These are phyloP conservation scores for Bovichtus diacanthus DNA, from an alignment of 2,797 vertebrate genomes.

Conservation along the genomic window DNA sequence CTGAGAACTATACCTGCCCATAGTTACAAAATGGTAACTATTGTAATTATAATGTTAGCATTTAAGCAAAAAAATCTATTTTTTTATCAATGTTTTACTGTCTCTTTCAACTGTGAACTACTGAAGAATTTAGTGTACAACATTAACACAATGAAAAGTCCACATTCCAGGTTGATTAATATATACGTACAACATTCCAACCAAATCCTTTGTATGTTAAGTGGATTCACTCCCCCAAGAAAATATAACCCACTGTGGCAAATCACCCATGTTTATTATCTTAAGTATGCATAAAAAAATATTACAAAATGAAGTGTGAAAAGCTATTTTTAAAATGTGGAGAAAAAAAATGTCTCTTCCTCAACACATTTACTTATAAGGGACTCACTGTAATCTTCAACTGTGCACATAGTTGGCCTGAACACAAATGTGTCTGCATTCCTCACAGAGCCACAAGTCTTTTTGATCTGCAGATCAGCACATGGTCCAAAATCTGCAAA, in stretches of 20 bases:
- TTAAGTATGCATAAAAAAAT: not conserved
- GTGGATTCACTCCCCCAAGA: not conserved
- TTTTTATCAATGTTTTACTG: not conserved
- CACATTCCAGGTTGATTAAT: not conserved
- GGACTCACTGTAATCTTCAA: constrained; percentile 17
- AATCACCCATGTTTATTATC: not conserved
- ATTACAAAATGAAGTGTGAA: not conserved
- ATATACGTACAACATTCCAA: not conserved
- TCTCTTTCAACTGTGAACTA: not conserved
- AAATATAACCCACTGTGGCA: not conserved
- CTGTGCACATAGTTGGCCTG: constrained; percentile 20
- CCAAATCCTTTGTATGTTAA: not conserved
- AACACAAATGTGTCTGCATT: constrained; percentile 31
- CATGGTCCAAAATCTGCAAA: constrained; percentile 2
- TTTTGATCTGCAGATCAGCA: rapidly evolving
- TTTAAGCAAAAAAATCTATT: not conserved
- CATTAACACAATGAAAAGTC: not conserved
- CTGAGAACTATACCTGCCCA: too few relatives aligned
- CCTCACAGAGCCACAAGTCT: constrained; percentile 21
- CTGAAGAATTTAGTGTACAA: not conserved
- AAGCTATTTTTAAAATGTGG: not conserved
- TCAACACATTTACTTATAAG: not conserved
- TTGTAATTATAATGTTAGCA: not conserved
- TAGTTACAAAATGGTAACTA: too few relatives aligned
- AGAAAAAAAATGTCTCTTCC: not conserved